phyloP scores from a whole-genome alignment of 2,113 vertebrate species.

The Psittacula cyanocephala region DNA sequence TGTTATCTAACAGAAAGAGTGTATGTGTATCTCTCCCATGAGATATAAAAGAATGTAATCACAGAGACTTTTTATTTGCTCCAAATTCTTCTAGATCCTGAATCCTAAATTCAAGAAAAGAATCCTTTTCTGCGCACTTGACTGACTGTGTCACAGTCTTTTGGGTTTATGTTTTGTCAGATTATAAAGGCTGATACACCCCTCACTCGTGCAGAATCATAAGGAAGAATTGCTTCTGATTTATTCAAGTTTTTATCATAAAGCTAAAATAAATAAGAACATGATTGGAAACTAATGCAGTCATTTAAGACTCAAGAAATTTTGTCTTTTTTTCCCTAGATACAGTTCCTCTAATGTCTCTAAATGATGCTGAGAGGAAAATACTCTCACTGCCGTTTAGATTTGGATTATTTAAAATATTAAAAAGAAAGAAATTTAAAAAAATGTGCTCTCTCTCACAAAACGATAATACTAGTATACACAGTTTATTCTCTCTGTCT shows the following conservation, averaged over 20 bases:
- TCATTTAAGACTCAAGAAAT: neutral
- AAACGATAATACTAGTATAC: neutral
- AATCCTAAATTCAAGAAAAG: neutral
- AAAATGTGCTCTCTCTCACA: neutral
- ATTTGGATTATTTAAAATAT: slow-evolving; percentile 67
- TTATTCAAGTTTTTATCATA: slow-evolving; percentile 53
- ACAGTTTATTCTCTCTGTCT: neutral
- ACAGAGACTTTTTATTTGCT: neutral
- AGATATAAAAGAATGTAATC: neutral
- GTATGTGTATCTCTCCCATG: neutral
- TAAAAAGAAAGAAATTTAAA: neutral
- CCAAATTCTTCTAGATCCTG: neutral
- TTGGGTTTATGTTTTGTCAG: neutral
- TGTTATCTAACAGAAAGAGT: neutral
- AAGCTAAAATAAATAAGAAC: slow-evolving; percentile 58
- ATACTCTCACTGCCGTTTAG: slow-evolving; percentile 50
- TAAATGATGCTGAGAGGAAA: slow-evolving; percentile 61
- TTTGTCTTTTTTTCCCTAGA: neutral
- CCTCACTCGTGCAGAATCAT: neutral
- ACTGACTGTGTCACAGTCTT: neutral
- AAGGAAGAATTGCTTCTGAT: slow-evolving; percentile 6
- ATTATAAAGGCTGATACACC: neutral
- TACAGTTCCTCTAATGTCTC: neutral
- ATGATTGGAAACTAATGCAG: slow-evolving; percentile 5
- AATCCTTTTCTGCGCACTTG: neutral